phyloP scores from a whole-genome alignment of 2,113 vertebrate species.

The Protobothrops flavoviridis region DNA sequence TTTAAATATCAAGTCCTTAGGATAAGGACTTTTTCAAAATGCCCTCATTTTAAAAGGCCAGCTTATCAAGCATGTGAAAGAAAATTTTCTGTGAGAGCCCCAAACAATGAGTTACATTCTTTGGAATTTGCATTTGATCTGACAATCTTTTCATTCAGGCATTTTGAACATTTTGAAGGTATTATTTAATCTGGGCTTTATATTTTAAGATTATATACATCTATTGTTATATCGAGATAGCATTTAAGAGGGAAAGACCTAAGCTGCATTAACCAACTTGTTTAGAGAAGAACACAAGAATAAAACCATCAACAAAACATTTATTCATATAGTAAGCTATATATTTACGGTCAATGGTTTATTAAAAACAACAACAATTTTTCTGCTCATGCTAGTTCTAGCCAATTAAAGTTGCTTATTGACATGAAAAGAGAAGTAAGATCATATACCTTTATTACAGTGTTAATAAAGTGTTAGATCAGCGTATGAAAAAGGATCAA shows the following conservation, averaged over 20 bases:
- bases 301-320: not conserved
- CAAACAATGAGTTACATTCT: not conserved
- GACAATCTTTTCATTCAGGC: not conserved
- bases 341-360: not conserved
- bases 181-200: not conserved
- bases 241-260: not conserved
- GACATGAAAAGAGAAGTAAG: not conserved
- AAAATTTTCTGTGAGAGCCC: not conserved
- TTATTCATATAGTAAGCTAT: not conserved
- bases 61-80: not conserved
- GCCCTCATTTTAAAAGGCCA: not conserved
- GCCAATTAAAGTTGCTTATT: conserved; percentile 29
- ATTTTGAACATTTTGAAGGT: not conserved
- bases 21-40: not conserved
- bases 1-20: not conserved
- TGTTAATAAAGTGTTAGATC: not conserved
- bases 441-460: not conserved
- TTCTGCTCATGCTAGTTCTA: not conserved
- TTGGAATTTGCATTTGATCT: not conserved
- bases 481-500: conserved; percentile 9
- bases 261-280: not conserved
- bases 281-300: not conserved
- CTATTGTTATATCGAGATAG: too few relatives aligned
- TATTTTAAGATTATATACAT: not conserved
- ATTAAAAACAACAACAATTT: not conserved